Conservation (phyloP, 2,113 vertebrate species). For the Heterotis niloticus region DNA sequence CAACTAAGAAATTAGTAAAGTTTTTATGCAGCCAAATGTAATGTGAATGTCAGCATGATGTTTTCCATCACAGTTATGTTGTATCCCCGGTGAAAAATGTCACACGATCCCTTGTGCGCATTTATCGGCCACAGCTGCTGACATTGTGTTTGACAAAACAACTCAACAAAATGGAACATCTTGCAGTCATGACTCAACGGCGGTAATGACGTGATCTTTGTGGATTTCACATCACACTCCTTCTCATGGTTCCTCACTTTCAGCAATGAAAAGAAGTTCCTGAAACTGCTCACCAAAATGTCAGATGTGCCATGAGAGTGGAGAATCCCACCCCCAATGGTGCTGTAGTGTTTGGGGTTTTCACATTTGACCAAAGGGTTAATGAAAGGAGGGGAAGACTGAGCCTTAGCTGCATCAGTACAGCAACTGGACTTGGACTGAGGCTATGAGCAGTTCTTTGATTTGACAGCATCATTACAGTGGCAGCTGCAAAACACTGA, state of each 20-base stretch:
- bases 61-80: background rate
- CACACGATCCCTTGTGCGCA: background rate
- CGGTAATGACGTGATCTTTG: background rate
- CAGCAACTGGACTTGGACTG: no score
- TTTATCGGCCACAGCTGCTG: background rate
- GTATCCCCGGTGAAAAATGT: background rate
- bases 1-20: background rate
- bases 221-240: background rate
- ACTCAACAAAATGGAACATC: conserved; percentile 6
- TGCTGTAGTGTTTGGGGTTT: no score
- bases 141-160: conserved; percentile 8
- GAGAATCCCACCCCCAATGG: no score
- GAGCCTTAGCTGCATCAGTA: no score
- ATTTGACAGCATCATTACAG: no score
- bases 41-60: background rate
- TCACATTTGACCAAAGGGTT: no score
- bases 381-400: no score
- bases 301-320: no score
- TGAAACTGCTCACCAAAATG: no score
- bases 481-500: no score
- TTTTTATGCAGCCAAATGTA: conserved; percentile 3
- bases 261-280: background rate
- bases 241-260: background rate
- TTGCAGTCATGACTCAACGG: conserved; percentile 16
- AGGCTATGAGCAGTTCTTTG: no score